Evolutionary conservation across 2,113 vertebrate genomes (phyloP), one percentile per base, ranked within the genome.

Genomic region (Oreochromis tanganicae): DNA sequence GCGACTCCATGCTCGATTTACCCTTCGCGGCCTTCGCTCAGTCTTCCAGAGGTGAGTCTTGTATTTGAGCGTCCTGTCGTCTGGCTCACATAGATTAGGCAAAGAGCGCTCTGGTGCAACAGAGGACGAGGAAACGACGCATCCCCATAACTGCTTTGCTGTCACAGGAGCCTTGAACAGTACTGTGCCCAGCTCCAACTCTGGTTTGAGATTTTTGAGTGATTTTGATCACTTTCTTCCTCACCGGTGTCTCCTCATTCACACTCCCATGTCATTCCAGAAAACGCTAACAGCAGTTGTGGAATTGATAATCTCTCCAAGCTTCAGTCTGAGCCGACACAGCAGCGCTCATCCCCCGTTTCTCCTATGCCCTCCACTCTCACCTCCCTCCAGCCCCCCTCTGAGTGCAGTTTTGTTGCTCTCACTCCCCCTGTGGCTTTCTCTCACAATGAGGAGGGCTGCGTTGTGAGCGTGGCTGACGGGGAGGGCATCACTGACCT

Each of bases 401-500:
- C 97, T 0, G 97, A 97, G 90, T 97, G 97, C 78, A 97, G 97
- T 0, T 98, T 98, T 94, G 96, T 97, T 88, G 95, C 96, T 86
- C 97, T 98, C 80, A 92, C 97, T 80, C 97, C 97, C n/a, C 97
- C 97, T 27, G 92, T 97, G 83, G 94, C 97, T 89, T 96, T 97
- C 36, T 97, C 97, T 46, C 93, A 97, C 66, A 96, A 97, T 82
- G 97, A 96, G 66, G 97, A 98, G 90, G 96, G 97, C 90, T 98
- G 98, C 88, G 91, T 97, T 83, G 93, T 98, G 81, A 97, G 97
- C 87, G 95, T 97, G 68, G 96, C 96, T 5, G 97, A 98, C 54
- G 95, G 98, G 24, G 97, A 98, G 93, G 97, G 97, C 89, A 97
- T 98, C 95, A 97, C 97, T 48, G 97, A 99, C 89, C 97, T 98